Evolutionary conservation across 2,888 invertebrate genomes (phyloP).

Genomic region (Acanthosoma haemorrhoidale): DNA sequence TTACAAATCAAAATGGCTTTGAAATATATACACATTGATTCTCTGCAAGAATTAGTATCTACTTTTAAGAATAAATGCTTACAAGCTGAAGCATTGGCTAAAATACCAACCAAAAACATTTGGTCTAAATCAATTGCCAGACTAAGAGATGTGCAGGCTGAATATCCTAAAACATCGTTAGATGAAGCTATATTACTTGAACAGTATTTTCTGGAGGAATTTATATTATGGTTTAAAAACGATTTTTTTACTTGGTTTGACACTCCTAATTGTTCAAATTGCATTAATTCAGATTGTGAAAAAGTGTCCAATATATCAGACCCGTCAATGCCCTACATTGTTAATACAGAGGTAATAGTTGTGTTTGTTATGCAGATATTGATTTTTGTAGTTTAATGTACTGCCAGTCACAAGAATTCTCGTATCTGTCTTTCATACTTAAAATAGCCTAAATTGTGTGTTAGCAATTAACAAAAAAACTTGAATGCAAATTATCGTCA

Average conservation of each 20-base stretch:
- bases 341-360: too few relatives aligned
- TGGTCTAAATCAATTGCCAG: background rate
- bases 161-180: slow-evolving; percentile 30
- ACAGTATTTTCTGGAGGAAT: slow-evolving; percentile 63
- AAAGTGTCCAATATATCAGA: too few relatives aligned
- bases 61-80: background rate
- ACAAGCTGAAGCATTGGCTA: background rate
- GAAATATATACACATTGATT: background rate
- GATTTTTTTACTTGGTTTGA: slow-evolving; percentile 92
- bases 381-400: too few relatives aligned
- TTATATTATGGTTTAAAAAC: slow-evolving; percentile 87
- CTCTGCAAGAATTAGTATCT: background rate
- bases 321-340: too few relatives aligned
- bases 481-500: too few relatives aligned
- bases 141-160: background rate
- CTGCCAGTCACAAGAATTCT: too few relatives aligned
- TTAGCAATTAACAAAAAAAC: too few relatives aligned
- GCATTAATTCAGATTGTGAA: slow-evolving; percentile 49
- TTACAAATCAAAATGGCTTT: too few relatives aligned
- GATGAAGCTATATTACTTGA: slow-evolving; percentile 59
- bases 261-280: slow-evolving; percentile 64
- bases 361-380: too few relatives aligned
- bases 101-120: background rate
- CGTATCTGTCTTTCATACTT: too few relatives aligned
- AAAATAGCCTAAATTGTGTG: too few relatives aligned